Percentiles rank a stretch among this genome's conserved stretches.
Conservation (phyloP, 2,797 vertebrate species). For the Pseudocheirus occidentalis region DNA sequence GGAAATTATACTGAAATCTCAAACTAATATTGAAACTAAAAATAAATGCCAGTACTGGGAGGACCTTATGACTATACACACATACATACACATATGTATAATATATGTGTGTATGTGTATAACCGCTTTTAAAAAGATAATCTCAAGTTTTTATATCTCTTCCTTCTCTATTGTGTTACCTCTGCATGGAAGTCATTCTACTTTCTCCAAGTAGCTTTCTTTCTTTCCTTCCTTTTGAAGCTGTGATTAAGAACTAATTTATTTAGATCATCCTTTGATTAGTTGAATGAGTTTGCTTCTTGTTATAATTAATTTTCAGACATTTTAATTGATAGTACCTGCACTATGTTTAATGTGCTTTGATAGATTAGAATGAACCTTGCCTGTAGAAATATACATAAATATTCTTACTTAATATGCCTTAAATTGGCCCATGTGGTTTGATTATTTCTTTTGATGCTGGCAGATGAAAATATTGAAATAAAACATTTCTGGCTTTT, state of each 20-base stretch:
- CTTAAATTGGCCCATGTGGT: background rate
- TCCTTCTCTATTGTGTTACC: constrained; percentile 50
- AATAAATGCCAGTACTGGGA: constrained; percentile 54
- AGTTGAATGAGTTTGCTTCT: constrained; percentile 77
- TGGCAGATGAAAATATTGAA: background rate
- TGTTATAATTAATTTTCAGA: constrained; percentile 77
- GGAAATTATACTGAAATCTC: constrained; percentile 32
- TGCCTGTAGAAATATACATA: constrained; percentile 61
- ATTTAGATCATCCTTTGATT: constrained; percentile 78
- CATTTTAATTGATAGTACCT: constrained; percentile 78
- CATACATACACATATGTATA: background rate
- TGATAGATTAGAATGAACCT: constrained; percentile 59
- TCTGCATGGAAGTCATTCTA: constrained; percentile 62
- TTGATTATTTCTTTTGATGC: background rate
- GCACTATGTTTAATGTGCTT: constrained; percentile 72
- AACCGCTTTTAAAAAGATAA: background rate
- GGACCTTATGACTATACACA: constrained; percentile 31
- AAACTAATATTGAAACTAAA: constrained; percentile 66
- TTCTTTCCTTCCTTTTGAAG: constrained; percentile 62
- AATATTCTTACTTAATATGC: constrained; percentile 31
- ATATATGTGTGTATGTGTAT: background rate
- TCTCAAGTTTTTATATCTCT: constrained; percentile 19
- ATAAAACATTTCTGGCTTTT: background rate
- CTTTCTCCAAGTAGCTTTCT: constrained; percentile 56
- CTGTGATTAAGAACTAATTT: constrained; percentile 76